Conservation (phyloP, 1,140 invertebrate genomes). For the Pissodes strobi region DNA sequence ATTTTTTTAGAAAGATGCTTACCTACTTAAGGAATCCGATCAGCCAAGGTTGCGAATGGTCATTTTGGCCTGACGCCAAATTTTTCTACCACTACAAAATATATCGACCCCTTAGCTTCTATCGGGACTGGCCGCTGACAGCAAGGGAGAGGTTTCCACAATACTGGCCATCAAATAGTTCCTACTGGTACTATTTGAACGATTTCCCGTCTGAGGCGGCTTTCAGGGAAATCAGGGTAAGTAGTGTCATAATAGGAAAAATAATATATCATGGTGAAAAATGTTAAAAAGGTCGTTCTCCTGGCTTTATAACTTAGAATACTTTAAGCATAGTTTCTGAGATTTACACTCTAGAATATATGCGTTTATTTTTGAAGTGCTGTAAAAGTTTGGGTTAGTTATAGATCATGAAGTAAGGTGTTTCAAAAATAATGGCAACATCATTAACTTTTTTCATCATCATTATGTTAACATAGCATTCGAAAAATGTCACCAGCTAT, state of each 20-base stretch:
- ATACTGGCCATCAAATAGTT: constrained; percentile 39
- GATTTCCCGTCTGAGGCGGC: constrained; percentile 36
- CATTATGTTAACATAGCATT: too few species aligned
- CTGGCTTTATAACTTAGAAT: too few species aligned
- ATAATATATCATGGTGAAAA: neutral
- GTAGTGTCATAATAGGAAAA: neutral
- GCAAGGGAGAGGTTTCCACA: constrained; percentile 37
- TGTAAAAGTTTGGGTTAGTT: too few species aligned
- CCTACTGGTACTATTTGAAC: constrained; percentile 38
- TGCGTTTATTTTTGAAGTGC: too few species aligned
- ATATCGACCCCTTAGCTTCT: constrained; percentile 38
- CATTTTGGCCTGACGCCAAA: constrained; percentile 40
- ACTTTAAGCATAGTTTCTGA: neutral
- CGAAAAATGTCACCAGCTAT: too few species aligned
- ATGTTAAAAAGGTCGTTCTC: too few species aligned
- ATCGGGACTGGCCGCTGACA: constrained; percentile 34
- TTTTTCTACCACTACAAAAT: constrained; percentile 43
- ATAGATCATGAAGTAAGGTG: too few species aligned
- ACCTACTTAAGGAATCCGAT: constrained; percentile 40
- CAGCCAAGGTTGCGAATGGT: constrained; percentile 33
- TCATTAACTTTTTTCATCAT: too few species aligned
- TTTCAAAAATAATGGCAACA: too few species aligned
- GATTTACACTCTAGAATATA: neutral
- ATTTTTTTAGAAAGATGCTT: constrained; percentile 39
- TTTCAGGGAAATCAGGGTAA: constrained; percentile 35